Percentiles rank a stretch among this genome's conserved stretches.
Conservation (phyloP, 2,113 vertebrate species). For the Pavo muticus region DNA sequence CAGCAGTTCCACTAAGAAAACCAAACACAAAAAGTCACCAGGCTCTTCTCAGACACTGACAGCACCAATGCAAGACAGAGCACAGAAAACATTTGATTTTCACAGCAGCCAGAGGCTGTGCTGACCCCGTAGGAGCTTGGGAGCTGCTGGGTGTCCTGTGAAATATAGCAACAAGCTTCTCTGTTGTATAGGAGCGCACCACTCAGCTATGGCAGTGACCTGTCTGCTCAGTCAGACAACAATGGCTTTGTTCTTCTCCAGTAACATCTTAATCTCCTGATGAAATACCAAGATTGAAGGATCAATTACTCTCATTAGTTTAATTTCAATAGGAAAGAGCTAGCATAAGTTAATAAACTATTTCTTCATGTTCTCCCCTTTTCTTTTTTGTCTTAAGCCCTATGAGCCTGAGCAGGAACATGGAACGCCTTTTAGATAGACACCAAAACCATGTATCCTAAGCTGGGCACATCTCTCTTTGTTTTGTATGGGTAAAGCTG, state of each 20-base stretch:
- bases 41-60: not conserved
- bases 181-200: not conserved
- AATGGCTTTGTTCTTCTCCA: not conserved
- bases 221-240: not conserved
- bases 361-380: not conserved
- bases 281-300: not conserved
- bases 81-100: not conserved
- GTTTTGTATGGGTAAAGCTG: rapidly evolving
- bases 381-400: not conserved
- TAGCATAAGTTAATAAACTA: not conserved
- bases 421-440: not conserved
- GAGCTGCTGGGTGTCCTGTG: not conserved
- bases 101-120: not conserved
- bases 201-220: not conserved
- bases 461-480: rapidly evolving
- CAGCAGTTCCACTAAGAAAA: not conserved
- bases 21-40: not conserved
- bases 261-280: not conserved
- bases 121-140: not conserved
- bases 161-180: not conserved
- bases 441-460: not conserved
- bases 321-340: not conserved
- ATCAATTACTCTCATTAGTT: not conserved
- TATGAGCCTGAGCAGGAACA: not conserved
- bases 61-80: not conserved